Evolutionary conservation across 2,113 vertebrate genomes (phyloP).

Genomic region (Narcine bancroftii): DNA sequence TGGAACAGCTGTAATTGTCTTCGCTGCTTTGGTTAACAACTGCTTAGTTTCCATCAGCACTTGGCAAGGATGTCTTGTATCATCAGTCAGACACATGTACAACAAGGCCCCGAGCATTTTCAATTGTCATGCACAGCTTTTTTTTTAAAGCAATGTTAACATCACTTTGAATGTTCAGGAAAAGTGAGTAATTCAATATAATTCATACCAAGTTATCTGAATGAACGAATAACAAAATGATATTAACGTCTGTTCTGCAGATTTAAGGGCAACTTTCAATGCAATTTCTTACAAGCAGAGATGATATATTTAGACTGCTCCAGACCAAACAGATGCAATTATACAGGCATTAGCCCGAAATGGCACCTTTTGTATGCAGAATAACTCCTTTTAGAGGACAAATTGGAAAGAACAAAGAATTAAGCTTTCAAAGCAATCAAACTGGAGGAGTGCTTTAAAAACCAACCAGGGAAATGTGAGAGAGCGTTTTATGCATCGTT

Average conservation of each 20-base stretch:
- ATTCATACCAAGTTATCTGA: slow-evolving; percentile 64
- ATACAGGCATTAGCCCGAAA: background rate
- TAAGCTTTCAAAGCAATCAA: background rate
- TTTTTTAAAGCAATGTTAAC: slow-evolving; percentile 59
- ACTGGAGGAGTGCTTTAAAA: background rate
- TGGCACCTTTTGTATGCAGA: background rate
- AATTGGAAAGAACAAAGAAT: background rate
- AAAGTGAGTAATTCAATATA: slow-evolving; percentile 56
- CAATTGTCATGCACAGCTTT: slow-evolving; percentile 57
- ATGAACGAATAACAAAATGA: slow-evolving; percentile 61
- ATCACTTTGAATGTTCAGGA: slow-evolving; percentile 63
- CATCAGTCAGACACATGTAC: slow-evolving; percentile 48
- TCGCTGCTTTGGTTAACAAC: slow-evolving; percentile 43
- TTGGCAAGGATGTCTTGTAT: slow-evolving; percentile 50
- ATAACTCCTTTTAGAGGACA: background rate
- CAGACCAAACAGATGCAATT: background rate
- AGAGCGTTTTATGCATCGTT: background rate
- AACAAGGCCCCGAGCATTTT: slow-evolving; percentile 54
- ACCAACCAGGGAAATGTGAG: background rate
- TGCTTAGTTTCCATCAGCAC: slow-evolving; percentile 47
- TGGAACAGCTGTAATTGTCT: slow-evolving; percentile 40
- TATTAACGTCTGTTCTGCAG: slow-evolving; percentile 72
- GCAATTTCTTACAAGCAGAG: slow-evolving; percentile 63
- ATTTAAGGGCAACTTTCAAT: slow-evolving; percentile 69
- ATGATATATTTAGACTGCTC: slow-evolving; percentile 46